Base-by-base conservation (phyloP, 2,888 invertebrate genomes). In the Proisotoma minuta region DNA sequence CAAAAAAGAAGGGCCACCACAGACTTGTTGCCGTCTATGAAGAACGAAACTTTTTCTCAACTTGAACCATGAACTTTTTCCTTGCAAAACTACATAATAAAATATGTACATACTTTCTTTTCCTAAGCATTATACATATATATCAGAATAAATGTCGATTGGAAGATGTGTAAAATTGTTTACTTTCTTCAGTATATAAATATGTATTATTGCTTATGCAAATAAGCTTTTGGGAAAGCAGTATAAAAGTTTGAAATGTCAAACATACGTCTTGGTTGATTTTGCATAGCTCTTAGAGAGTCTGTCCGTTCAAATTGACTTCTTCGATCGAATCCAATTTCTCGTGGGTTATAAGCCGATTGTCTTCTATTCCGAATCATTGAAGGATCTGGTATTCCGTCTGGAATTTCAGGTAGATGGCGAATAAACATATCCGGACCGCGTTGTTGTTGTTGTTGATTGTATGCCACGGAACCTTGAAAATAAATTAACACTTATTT, bases 341-440 rank as follows among this genome's bases (percentile, higher is more conserved):
- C 73, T 56, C 73, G 47, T n/a, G 73, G 72, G 61, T 68, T 73
- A 72, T 72, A 73, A 2, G 72, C 70, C 10, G 62, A 73, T 34
- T 64, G 65, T 56, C 73, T 49, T 56, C 73, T 43, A 62, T 70
- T 73, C 39, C 73, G 66, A 26, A 72, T 63, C 72, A 72, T 71
- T 29, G 70, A 50, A 15, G 71, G 71, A 58, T 72, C 73, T 18
- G 70, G 65, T 24, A 64, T 53, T 48, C 63, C 68, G 53, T 68
- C 70, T 26, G 73, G 73, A 47, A 73, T 65, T 52, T 70, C 70
- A 52, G 73, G 73, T 51, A 73, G 69, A 57, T 69, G 70, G 43
- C 73, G 62, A 50, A 59, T 66, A 52, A 72, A 71, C 63, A 72
- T 59, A 56, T 64, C 65, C 63, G 71, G 59, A 57, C 65, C 67